A percentile compares a stretch with the other conserved stretches of the same genome.
These are phyloP conservation scores for Tricholaema leucomelas DNA, from an alignment of 2,113 vertebrate species.

Conservation along the genomic window DNA sequence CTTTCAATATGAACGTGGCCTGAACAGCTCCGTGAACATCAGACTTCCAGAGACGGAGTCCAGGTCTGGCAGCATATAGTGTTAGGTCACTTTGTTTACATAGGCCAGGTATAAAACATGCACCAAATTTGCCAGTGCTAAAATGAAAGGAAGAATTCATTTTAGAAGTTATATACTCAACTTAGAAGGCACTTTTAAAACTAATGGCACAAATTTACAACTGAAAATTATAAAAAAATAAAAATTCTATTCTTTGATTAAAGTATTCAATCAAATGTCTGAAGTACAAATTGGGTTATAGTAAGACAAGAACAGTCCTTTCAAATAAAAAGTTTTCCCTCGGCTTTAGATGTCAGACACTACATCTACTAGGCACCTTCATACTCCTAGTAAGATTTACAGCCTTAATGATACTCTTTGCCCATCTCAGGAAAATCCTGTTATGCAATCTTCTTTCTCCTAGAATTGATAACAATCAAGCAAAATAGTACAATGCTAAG, in stretches of 20 bases:
- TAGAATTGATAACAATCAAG: neutral
- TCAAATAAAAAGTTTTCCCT: neutral
- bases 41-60: conserved; percentile 93
- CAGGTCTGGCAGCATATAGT: conserved; percentile 88
- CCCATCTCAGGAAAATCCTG: neutral
- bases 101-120: conserved; percentile 93
- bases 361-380: neutral
- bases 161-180: neutral
- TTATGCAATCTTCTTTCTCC: neutral
- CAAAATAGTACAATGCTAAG: neutral
- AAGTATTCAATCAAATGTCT: neutral
- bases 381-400: neutral
- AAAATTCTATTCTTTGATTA: neutral
- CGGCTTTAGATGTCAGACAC: neutral
- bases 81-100: conserved; percentile 94
- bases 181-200: neutral
- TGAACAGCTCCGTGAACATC: conserved; percentile 88
- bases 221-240: neutral
- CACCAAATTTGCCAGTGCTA: conserved; percentile 93
- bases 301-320: neutral
- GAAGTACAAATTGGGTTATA: neutral
- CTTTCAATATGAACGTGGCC: conserved; percentile 88
- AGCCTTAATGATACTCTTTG: neutral
- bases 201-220: neutral
- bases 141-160: conserved; percentile 1